phyloP scores from a whole-genome alignment of 2,113 vertebrate species.

The Mus spicilegus region DNA sequence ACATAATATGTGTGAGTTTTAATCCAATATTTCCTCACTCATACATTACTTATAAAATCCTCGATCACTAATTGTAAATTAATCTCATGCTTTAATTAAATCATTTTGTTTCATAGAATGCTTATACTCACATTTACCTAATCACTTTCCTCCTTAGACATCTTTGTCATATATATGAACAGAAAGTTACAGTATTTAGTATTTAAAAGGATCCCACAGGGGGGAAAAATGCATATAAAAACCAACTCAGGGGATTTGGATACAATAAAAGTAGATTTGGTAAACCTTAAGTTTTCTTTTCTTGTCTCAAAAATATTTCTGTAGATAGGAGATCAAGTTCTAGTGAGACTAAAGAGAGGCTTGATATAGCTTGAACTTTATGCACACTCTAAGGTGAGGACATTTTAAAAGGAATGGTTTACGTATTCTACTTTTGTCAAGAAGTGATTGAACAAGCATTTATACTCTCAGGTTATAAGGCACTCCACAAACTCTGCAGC shows the following conservation, averaged over 20 bases:
- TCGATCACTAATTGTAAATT: neutral
- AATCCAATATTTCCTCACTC: neutral
- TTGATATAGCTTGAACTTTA: constrained; percentile 6
- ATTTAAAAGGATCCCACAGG: neutral
- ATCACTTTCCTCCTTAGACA: neutral
- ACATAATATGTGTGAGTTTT: neutral
- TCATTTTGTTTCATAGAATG: constrained; percentile 19
- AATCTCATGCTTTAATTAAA: neutral
- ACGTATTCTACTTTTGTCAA: neutral
- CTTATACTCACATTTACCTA: neutral
- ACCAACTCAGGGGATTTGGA: neutral
- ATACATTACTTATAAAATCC: neutral
- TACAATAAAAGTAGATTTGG: neutral
- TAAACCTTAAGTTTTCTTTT: neutral
- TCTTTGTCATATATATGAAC: neutral
- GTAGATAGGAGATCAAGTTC: neutral
- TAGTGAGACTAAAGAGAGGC: neutral
- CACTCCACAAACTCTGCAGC: neutral
- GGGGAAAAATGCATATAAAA: neutral
- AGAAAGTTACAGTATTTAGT: neutral
- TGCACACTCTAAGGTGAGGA: neutral
- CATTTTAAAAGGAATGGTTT: neutral
- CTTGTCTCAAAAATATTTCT: neutral
- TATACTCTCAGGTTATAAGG: neutral
- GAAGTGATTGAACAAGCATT: constrained; percentile 36